Evolutionary conservation across 2,113 vertebrate genomes (phyloP).

Genomic region (Seriola rivoliana): DNA sequence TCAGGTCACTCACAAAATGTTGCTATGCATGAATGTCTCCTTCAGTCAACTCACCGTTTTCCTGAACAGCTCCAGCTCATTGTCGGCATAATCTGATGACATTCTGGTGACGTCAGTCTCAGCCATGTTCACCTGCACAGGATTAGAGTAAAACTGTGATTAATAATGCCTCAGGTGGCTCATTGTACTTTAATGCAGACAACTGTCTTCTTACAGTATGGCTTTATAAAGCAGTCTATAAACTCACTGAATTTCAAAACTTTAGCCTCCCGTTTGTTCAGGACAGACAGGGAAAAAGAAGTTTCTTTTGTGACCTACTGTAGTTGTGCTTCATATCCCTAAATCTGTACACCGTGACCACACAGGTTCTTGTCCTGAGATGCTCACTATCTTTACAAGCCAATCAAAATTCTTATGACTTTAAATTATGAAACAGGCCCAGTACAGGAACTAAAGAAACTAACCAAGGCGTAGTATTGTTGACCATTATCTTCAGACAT

Average conservation of each 20-base stretch:
- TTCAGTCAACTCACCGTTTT: conserved; percentile 88
- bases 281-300: background rate
- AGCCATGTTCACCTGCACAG: conserved; percentile 90
- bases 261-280: background rate
- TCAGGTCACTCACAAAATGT: background rate
- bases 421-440: background rate
- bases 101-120: conserved; percentile 92
- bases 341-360: background rate
- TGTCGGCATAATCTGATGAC: conserved; percentile 94
- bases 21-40: background rate
- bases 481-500: conserved; percentile 87
- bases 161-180: background rate
- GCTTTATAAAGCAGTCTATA: background rate
- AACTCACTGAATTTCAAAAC: background rate
- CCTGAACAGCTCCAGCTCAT: conserved; percentile 94
- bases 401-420: background rate
- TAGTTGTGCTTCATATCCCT: background rate
- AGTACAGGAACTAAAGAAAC: conserved; percentile 52
- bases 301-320: background rate
- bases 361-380: background rate
- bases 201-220: background rate
- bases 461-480: conserved; percentile 90
- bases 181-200: background rate
- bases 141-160: conserved; percentile 5
- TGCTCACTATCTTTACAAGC: background rate